Conservation (phyloP, 2,113 vertebrate genomes). For the Pomatostomus ruficeps region DNA sequence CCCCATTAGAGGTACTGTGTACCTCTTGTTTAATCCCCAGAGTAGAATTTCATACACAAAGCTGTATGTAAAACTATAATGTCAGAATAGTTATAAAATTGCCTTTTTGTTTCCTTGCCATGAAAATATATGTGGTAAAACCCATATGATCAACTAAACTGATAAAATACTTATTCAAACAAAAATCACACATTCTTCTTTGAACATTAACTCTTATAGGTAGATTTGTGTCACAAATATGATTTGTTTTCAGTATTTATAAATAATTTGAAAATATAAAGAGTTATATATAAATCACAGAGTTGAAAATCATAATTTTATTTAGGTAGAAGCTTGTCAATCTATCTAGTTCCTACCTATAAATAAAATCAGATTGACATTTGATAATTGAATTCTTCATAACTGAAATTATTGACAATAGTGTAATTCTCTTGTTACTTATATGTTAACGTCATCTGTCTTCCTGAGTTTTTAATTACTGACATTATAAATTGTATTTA, state of each 20-base stretch:
- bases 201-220: neutral
- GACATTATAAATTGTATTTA: neutral
- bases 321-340: neutral
- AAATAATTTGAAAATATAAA: neutral
- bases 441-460: neutral
- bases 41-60: neutral
- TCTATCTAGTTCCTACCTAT: neutral
- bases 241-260: neutral
- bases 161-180: neutral
- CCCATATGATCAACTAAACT: neutral
- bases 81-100: neutral
- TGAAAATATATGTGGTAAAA: neutral
- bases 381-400: neutral
- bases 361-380: neutral
- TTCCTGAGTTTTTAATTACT: neutral
- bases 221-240: neutral
- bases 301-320: neutral
- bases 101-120: neutral
- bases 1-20: accelerated
- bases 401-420: neutral
- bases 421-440: neutral
- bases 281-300: neutral
- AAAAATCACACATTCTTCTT: neutral
- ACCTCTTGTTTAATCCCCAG: neutral
- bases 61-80: neutral